Base-by-base conservation (phyloP, 2,113 vertebrate species). In the Numida meleagris region DNA sequence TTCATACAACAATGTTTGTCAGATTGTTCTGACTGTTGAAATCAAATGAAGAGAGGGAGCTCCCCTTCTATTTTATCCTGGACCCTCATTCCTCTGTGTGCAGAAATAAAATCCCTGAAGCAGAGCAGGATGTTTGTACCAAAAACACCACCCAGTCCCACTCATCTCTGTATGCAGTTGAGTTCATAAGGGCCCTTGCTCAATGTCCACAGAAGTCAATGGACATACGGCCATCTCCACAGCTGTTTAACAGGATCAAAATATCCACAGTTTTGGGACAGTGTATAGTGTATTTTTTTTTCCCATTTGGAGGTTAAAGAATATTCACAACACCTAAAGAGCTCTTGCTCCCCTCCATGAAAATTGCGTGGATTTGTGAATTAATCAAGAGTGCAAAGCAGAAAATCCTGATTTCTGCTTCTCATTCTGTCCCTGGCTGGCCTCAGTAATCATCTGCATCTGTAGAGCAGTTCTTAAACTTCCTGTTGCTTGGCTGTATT, bases 1-100 rank as follows among this genome's bases (percentile, higher is more conserved):
- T 94, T 95, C 77, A 73, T 96, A 89, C 67, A 92, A 94, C 82
- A 95, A 95, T 94, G 86, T 93, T 96, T 95, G 89, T 96, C 87
- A 82, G 91, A 94, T 92, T 96, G 80, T 80, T 95, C 65, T 85
- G 81, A 81, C 79, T 89, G 73, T 90, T 92, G 85, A 95, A 94
- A 95, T 82, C 74, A 95, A 94, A 74, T 81, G 82, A 94, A 88
- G 71, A 75, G 81, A 96, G 62, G 93, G 84, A 93, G 79, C 83
- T 96, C 68, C 80, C 81, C 46, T 92, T 73, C 63, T 91, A 61
- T 88, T 94, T 94, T 90, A 34, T 83, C 85, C 68, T 75, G 58
- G 91, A 57, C 72, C 24, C 25, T 91, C n/a, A 95, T 91, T 93
- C 40, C 12, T 83, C 65, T 62, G 23, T 74, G 13, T 86, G 68